A percentile compares a stretch with the other conserved stretches of the same genome.
phyloP scores from a whole-genome alignment of 30 jellyfish, hydroid and myxozoan species.

The Nemopilema nomurai region DNA sequence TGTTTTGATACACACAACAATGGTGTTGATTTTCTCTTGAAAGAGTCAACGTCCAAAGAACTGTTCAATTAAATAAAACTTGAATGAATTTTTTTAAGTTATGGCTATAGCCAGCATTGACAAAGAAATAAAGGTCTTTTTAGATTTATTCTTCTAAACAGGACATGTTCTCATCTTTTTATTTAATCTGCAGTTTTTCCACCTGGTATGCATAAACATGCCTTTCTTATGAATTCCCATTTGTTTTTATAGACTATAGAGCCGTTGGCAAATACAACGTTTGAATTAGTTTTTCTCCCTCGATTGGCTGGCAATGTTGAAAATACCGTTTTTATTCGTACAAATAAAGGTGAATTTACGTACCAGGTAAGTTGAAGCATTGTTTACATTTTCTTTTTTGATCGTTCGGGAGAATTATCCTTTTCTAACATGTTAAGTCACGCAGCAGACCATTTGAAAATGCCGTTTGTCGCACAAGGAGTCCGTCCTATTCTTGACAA shows the following conservation, averaged over 20 bases:
- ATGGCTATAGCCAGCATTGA: neutral
- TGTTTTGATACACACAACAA: too few relatives aligned
- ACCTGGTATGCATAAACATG: neutral
- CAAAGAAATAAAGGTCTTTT: too few relatives aligned
- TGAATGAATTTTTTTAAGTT: neutral
- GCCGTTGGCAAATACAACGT: slow-evolving; percentile 83
- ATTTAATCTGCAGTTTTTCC: too few relatives aligned
- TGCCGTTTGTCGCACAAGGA: too few relatives aligned
- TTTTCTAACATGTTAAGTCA: neutral
- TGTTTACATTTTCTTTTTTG: neutral
- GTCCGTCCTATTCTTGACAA: too few relatives aligned
- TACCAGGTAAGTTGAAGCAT: slow-evolving; percentile 67
- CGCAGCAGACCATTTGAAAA: too few relatives aligned
- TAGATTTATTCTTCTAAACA: too few relatives aligned
- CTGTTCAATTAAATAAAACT: neutral
- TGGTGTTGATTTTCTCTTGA: too few relatives aligned
- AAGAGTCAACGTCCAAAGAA: neutral
- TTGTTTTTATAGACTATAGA: slow-evolving; percentile 61
- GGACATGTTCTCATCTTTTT: too few relatives aligned
- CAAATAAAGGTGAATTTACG: slow-evolving; percentile 82
- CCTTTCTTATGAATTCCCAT: neutral
- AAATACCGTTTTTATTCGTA: slow-evolving; percentile 70
- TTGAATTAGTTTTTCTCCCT: slow-evolving; percentile 89
- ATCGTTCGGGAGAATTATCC: neutral
- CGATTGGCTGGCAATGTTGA: slow-evolving; percentile 89